Percentiles rank a stretch among this genome's conserved stretches.
Evolutionary conservation across 2,888 invertebrate genomes (phyloP).

Genomic region (Drosophila merina): DNA sequence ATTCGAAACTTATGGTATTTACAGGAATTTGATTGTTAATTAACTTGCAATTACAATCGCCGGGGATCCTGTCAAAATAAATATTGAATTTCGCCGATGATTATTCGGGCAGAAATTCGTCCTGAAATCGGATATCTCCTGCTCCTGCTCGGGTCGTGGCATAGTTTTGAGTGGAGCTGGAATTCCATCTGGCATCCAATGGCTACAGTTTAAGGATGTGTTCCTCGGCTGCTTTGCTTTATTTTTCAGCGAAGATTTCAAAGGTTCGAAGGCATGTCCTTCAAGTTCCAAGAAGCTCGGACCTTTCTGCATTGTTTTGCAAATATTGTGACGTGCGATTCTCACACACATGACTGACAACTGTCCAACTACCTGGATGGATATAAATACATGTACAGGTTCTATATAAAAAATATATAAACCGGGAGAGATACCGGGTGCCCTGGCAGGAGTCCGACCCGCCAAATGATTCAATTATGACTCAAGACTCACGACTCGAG

Average conservation of each 20-base stretch:
- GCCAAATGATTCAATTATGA: slow-evolving; percentile 70
- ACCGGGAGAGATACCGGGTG: slow-evolving; percentile 55
- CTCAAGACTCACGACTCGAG: slow-evolving; percentile 51
- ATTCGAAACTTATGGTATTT: slow-evolving; percentile 16
- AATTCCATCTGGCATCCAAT: slow-evolving; percentile 35
- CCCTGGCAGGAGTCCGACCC: slow-evolving; percentile 31
- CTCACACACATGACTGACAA: slow-evolving; percentile 43
- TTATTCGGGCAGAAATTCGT: neutral
- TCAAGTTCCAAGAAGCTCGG: slow-evolving; percentile 49
- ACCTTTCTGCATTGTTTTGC: slow-evolving; percentile 72
- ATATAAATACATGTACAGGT: neutral
- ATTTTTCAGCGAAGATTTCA: neutral
- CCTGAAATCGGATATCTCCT: slow-evolving; percentile 26
- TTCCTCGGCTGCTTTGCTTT: neutral
- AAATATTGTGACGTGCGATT: slow-evolving; percentile 76
- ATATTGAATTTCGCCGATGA: slow-evolving; percentile 71
- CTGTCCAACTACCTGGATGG: slow-evolving; percentile 10
- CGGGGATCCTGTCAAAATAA: slow-evolving; percentile 75
- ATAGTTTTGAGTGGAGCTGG: neutral
- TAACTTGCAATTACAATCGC: slow-evolving; percentile 71
- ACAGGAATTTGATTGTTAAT: slow-evolving; percentile 65
- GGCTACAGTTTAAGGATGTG: slow-evolving; percentile 27
- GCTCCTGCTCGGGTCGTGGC: neutral
- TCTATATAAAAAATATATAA: neutral
- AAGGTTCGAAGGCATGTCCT: slow-evolving; percentile 50